A percentile compares a stretch with the other conserved stretches of the same genome.
These are phyloP conservation scores for Tetramorium parvispinum DNA, from an alignment of 1,140 invertebrate genomes.

Conservation along the genomic window DNA sequence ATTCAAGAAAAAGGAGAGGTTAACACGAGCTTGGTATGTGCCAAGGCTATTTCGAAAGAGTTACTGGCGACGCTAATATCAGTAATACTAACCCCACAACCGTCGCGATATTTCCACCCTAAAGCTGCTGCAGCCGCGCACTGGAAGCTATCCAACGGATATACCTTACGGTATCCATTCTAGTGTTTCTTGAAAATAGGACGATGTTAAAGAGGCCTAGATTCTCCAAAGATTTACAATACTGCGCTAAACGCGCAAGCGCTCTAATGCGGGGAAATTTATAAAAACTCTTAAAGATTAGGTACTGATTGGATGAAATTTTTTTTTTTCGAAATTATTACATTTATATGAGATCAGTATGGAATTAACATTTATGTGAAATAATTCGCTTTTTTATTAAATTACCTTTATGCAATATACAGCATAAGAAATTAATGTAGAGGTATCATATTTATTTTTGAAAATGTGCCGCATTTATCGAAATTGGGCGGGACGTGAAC, in stretches of 20 bases:
- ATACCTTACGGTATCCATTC: slow-evolving; percentile 63
- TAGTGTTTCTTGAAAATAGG: slow-evolving; percentile 48
- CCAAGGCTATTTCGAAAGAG: slow-evolving; percentile 79
- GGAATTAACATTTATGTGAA: not conserved
- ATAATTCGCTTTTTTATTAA: slow-evolving; percentile 10
- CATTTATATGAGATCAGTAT: not conserved
- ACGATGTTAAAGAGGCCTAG: slow-evolving; percentile 73
- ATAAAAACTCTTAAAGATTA: not conserved
- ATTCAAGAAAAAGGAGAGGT: slow-evolving; percentile 72
- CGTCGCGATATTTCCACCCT: slow-evolving; percentile 69
- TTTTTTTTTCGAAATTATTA: not conserved
- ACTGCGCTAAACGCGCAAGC: not conserved
- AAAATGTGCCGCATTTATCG: not conserved
- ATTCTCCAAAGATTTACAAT: slow-evolving; percentile 53
- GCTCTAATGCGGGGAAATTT: not conserved
- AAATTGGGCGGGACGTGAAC: not conserved
- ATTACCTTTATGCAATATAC: slow-evolving; percentile 3
- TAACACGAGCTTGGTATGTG: slow-evolving; percentile 67
- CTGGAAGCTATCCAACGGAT: slow-evolving; percentile 78
- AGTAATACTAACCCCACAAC: slow-evolving; percentile 76
- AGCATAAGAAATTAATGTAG: not conserved
- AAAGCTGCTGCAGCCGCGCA: slow-evolving; percentile 67
- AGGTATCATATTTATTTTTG: not conserved
- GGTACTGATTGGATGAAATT: not conserved
- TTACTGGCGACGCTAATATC: slow-evolving; percentile 81